Conservation (phyloP, 2,113 vertebrate species). For the Pygoscelis antarcticus region DNA sequence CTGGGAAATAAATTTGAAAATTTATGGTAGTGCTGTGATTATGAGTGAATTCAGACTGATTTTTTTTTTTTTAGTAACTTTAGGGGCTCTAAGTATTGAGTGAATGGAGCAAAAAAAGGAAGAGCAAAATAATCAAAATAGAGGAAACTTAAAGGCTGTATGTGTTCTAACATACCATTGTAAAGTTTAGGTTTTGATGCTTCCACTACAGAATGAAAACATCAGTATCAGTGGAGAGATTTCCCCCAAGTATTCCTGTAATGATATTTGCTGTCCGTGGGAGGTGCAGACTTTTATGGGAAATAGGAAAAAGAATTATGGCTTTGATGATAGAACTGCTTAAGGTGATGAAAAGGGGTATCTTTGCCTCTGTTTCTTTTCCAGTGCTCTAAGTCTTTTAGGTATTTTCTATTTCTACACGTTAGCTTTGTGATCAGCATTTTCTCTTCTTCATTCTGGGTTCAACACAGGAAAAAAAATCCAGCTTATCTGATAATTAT, state of each 20-base stretch:
- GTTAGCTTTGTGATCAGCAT: neutral
- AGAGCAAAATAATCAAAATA: neutral
- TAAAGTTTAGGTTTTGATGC: neutral
- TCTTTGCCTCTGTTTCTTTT: neutral
- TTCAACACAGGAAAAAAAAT: neutral
- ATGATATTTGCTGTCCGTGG: neutral
- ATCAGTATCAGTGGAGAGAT: neutral
- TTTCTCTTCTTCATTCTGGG: neutral
- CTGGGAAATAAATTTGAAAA: neutral
- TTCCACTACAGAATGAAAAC: neutral
- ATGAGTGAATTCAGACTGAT: neutral
- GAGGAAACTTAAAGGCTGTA: neutral
- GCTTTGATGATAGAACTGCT: neutral
- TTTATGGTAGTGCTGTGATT: neutral
- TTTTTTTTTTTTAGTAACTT: neutral
- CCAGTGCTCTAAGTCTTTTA: neutral
- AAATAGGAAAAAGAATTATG: conserved; percentile 7
- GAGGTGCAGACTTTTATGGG: neutral
- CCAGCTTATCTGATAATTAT: fast-evolving
- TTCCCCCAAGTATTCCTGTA: neutral
- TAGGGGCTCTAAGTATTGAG: neutral
- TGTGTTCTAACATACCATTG: neutral
- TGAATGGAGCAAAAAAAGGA: neutral
- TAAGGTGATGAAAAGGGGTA: neutral
- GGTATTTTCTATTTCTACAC: neutral